Evolutionary conservation across 35 echinoderm and acorn worm species (phyloP).

Genomic region (Ophiothrix spiculata): DNA sequence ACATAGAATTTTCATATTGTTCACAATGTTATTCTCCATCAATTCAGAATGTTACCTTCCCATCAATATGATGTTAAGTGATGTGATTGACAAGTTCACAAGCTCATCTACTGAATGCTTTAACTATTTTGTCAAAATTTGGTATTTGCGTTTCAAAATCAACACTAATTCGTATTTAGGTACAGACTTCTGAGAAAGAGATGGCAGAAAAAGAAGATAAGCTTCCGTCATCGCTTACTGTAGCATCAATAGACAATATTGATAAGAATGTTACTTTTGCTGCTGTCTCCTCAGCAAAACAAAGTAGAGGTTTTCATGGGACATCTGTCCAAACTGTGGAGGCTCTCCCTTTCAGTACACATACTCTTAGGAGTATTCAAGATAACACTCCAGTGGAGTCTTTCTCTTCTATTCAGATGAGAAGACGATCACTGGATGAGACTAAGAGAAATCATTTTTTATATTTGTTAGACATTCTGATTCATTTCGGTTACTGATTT

Average conservation of each 20-base stretch:
- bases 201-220: constrained; percentile 28
- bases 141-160: constrained; percentile 36
- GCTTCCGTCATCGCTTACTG: constrained; percentile 13
- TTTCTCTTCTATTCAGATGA: too few species aligned
- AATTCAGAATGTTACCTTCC: constrained; percentile 17
- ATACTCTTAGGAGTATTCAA: too few species aligned
- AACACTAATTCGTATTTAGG: constrained; percentile 14
- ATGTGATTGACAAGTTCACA: constrained; percentile 51
- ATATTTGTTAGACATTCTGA: too few species aligned
- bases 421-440: too few species aligned
- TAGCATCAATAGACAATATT: constrained; percentile 49
- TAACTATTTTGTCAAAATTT: constrained; percentile 22
- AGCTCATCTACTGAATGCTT: constrained; percentile 30
- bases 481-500: too few species aligned
- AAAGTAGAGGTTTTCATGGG: constrained; percentile 45
- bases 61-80: constrained; percentile 23
- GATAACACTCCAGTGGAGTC: too few species aligned
- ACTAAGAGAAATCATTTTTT: too few species aligned
- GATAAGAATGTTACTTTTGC: constrained; percentile 32
- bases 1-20: constrained; percentile 20
- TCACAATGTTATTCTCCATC: constrained; percentile 1
- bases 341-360: constrained; percentile 19
- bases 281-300: not conserved
- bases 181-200: constrained; percentile 11
- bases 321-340: constrained; percentile 57